Evolutionary conservation across 2,888 invertebrate genomes (phyloP).

Genomic region (Tortrix viridana): DNA sequence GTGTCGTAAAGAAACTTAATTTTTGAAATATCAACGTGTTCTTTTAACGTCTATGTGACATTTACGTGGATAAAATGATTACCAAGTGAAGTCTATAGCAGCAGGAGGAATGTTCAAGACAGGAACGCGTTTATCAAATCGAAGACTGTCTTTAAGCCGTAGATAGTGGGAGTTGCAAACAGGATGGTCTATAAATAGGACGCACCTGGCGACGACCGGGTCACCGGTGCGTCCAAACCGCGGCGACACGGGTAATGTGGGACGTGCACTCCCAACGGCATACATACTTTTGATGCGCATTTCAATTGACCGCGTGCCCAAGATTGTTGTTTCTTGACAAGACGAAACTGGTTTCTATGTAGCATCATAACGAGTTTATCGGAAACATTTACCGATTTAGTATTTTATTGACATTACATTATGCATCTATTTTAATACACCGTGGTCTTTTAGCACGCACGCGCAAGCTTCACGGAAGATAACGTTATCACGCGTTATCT

Average conservation of each 20-base stretch:
- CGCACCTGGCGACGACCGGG: conserved; percentile 50
- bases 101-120: conserved; percentile 21
- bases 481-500: conserved; percentile 33
- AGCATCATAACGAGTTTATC: too few relatives aligned
- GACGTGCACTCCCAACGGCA: conserved; percentile 9
- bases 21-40: neutral
- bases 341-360: too few relatives aligned
- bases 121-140: conserved; percentile 36
- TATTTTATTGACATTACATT: too few relatives aligned
- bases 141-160: conserved; percentile 26
- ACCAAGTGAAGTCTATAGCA: conserved; percentile 15
- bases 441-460: neutral
- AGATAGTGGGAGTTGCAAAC: conserved; percentile 38
- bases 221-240: conserved; percentile 40
- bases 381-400: too few relatives aligned
- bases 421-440: too few relatives aligned
- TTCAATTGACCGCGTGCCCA: neutral
- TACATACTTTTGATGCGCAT: conserved; percentile 12
- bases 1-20: too few relatives aligned
- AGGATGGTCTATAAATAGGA: conserved; percentile 47
- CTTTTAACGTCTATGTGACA: neutral
- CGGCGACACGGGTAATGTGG: conserved; percentile 1
- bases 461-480: conserved; percentile 4
- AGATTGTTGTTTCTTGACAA: too few relatives aligned
- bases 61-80: too few relatives aligned